Conservation (phyloP, 2,888 invertebrate species). For the Nymphalis c-album region DNA sequence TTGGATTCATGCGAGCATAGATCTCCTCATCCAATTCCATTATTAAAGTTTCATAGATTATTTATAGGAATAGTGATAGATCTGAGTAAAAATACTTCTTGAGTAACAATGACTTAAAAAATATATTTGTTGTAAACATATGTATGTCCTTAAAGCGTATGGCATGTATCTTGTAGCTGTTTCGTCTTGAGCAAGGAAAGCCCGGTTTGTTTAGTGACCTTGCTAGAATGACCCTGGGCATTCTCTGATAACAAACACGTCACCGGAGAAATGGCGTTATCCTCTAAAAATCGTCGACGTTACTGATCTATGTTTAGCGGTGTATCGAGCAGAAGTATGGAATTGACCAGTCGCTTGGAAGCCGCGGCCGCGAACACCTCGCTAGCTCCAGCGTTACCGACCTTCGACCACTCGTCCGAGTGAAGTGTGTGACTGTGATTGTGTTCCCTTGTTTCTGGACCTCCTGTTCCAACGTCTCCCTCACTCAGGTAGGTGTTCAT, state of each 20-base stretch:
- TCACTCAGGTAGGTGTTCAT: slow-evolving; percentile 43
- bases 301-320: slow-evolving; percentile 68
- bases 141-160: too few species aligned
- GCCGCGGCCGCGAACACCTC: slow-evolving; percentile 76
- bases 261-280: slow-evolving; percentile 65
- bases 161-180: not conserved
- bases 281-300: slow-evolving; percentile 51
- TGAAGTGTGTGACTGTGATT: slow-evolving; percentile 79
- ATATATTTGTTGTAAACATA: not conserved
- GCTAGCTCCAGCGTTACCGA: slow-evolving; percentile 72
- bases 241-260: slow-evolving; percentile 49
- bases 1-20: too few species aligned
- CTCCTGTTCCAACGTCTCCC: slow-evolving; percentile 37
- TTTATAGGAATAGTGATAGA: too few species aligned
- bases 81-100: too few species aligned
- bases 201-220: slow-evolving; percentile 71
- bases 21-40: too few species aligned
- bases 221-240: slow-evolving; percentile 53
- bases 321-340: slow-evolving; percentile 51
- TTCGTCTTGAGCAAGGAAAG: slow-evolving; percentile 35
- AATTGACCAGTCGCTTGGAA: slow-evolving; percentile 72
- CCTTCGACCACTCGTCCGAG: slow-evolving; percentile 76
- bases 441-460: slow-evolving; percentile 57
- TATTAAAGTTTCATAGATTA: too few species aligned
- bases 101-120: too few species aligned